phyloP scores from a whole-genome alignment of 2,797 vertebrate species.

The Octomys mimax region DNA sequence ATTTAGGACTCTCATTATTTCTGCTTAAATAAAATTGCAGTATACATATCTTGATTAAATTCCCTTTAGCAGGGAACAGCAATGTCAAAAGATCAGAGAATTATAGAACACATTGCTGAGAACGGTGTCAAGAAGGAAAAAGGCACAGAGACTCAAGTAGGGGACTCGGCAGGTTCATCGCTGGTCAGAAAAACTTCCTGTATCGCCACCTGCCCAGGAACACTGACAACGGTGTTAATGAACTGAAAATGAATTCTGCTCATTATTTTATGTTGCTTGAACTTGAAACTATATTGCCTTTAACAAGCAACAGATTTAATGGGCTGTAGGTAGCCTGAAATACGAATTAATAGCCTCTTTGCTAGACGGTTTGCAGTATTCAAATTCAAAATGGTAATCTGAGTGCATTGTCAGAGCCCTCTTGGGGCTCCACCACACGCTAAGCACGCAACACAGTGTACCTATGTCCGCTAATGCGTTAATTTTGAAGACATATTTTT shows the following conservation, averaged over 20 bases:
- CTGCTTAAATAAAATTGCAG: constrained; percentile 59
- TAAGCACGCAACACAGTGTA: background rate
- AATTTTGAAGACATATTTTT: background rate
- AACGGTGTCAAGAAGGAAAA: background rate
- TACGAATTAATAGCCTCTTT: constrained; percentile 58
- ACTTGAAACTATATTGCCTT: constrained; percentile 72
- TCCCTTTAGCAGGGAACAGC: background rate
- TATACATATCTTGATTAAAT: constrained; percentile 67
- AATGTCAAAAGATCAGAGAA: constrained; percentile 64
- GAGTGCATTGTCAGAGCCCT: constrained; percentile 23
- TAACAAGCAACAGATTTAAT: constrained; percentile 60
- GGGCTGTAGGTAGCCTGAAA: constrained; percentile 32
- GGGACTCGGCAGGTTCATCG: background rate
- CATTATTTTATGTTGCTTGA: constrained; percentile 77
- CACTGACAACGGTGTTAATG: constrained; percentile 30
- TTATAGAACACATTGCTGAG: background rate
- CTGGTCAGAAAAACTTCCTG: background rate
- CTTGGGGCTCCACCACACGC: background rate
- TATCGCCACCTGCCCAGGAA: background rate
- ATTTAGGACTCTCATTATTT: constrained; percentile 67
- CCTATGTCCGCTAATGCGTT: background rate
- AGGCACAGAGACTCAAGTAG: background rate
- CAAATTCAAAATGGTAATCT: constrained; percentile 15
- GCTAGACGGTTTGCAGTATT: background rate
- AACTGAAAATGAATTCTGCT: constrained; percentile 57